Percentiles rank a stretch among this genome's conserved stretches.
These are phyloP conservation scores for Drosophila prolongata DNA, from an alignment of 2,888 invertebrate genomes.

Conservation along the genomic window DNA sequence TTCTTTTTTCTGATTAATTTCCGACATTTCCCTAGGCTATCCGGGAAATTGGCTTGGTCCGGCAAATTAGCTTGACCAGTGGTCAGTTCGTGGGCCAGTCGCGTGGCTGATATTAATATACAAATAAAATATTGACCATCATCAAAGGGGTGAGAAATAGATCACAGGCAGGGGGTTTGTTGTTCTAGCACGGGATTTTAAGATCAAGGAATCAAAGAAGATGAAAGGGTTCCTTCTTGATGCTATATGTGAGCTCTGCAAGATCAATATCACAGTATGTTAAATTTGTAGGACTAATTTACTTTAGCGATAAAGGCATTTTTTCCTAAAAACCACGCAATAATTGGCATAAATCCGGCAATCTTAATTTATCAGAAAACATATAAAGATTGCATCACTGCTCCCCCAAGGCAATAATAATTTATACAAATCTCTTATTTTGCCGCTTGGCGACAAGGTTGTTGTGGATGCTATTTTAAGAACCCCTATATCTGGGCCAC, in stretches of 20 bases:
- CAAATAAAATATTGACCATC: constrained; percentile 68
- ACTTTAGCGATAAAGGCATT: neutral
- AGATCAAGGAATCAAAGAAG: constrained; percentile 8
- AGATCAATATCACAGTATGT: neutral
- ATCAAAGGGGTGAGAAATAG: constrained; percentile 43
- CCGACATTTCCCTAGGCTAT: constrained; percentile 65
- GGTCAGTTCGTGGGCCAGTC: constrained; percentile 72
- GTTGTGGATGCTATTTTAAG: constrained; percentile 31
- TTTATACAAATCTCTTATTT: constrained; percentile 31
- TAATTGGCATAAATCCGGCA: constrained; percentile 1
- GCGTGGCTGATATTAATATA: constrained; percentile 75
- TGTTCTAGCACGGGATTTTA: constrained; percentile 16
- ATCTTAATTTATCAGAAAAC: constrained; percentile 7
- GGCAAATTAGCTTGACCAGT: constrained; percentile 63
- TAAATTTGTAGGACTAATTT: no score
- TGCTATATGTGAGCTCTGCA: no score
- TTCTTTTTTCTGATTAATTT: constrained; percentile 65
- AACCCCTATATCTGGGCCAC: constrained; percentile 39
- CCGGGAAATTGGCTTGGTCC: constrained; percentile 62
- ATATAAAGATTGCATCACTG: constrained; percentile 22
- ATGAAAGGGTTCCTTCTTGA: no score
- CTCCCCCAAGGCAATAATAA: constrained; percentile 8
- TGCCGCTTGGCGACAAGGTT: constrained; percentile 23
- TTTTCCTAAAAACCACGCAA: neutral
- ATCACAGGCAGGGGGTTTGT: constrained; percentile 35